phyloP scores from a whole-genome alignment of 1,140 invertebrate genomes.

The Nebria ingens region DNA sequence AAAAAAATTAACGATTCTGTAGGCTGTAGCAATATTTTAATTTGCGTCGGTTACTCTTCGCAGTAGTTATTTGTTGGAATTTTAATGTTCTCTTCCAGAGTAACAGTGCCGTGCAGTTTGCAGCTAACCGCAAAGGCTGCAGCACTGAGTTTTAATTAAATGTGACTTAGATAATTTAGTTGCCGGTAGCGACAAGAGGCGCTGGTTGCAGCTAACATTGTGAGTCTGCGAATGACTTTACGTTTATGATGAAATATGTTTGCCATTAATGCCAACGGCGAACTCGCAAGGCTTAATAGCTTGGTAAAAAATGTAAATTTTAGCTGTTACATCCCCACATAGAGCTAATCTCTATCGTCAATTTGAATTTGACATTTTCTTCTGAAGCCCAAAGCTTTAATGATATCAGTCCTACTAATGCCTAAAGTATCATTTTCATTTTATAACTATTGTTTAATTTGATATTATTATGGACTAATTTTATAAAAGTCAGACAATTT shows the following conservation, averaged over 20 bases:
- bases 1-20: too few relatives aligned
- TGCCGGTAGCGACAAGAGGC: neutral
- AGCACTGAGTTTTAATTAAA: neutral
- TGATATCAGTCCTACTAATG: too few relatives aligned
- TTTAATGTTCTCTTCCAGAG: neutral
- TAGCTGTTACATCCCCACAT: neutral
- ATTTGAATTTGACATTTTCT: neutral
- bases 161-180: constrained; percentile 9
- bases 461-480: too few relatives aligned
- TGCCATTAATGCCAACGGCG: neutral
- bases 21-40: constrained; percentile 1
- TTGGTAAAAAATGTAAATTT: neutral
- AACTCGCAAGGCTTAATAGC: neutral
- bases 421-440: too few relatives aligned
- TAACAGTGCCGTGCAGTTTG: neutral
- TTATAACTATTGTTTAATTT: too few relatives aligned
- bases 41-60: neutral
- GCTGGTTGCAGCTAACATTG: neutral
- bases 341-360: neutral
- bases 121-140: neutral
- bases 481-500: too few relatives aligned
- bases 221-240: neutral
- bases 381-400: too few relatives aligned
- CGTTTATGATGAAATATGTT: constrained; percentile 1
- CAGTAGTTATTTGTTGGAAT: constrained; percentile 3